Percentiles rank a stretch among this genome's conserved stretches.
phyloP scores from a whole-genome alignment of 2,797 vertebrate genomes.

The Spea hammondii region DNA sequence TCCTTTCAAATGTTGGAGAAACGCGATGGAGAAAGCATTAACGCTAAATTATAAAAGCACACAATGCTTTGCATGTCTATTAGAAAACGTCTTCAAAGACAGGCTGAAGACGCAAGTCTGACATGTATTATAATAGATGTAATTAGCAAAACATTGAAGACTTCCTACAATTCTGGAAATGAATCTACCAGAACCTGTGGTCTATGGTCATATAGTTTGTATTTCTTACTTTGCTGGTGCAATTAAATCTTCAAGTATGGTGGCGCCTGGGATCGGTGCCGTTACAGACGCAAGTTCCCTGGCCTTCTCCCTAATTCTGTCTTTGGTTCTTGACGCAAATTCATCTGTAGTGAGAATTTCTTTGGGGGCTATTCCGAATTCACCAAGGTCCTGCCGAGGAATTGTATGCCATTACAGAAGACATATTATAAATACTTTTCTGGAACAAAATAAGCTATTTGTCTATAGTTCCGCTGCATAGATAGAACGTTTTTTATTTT shows the following conservation, averaged over 20 bases:
- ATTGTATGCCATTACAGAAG: not conserved
- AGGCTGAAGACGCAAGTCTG: no score
- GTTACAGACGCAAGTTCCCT: slow-evolving; percentile 73
- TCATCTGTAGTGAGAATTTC: slow-evolving; percentile 84
- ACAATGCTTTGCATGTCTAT: no score
- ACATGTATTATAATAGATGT: no score
- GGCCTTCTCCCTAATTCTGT: slow-evolving; percentile 79
- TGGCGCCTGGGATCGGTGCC: slow-evolving; percentile 85
- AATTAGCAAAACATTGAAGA: no score
- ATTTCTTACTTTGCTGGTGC: slow-evolving; percentile 78
- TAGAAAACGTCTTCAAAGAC: no score
- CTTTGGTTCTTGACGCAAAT: slow-evolving; percentile 81
- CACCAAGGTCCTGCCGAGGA: slow-evolving; percentile 80
- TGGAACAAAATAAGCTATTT: not conserved
- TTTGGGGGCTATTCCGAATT: slow-evolving; percentile 90
- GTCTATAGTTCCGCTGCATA: not conserved
- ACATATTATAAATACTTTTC: not conserved
- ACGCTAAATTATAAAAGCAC: no score
- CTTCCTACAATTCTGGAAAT: no score
- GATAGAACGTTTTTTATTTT: no score
- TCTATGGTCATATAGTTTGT: not conserved
- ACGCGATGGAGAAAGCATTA: not conserved
- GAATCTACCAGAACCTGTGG: no score
- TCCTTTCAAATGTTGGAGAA: slow-evolving; percentile 64
- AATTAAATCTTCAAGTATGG: slow-evolving; percentile 83